Evolutionary conservation across 2,113 vertebrate species (phyloP), one percentile per base, ranked within the genome.

Genomic region (Tychaedon coryphoeus): DNA sequence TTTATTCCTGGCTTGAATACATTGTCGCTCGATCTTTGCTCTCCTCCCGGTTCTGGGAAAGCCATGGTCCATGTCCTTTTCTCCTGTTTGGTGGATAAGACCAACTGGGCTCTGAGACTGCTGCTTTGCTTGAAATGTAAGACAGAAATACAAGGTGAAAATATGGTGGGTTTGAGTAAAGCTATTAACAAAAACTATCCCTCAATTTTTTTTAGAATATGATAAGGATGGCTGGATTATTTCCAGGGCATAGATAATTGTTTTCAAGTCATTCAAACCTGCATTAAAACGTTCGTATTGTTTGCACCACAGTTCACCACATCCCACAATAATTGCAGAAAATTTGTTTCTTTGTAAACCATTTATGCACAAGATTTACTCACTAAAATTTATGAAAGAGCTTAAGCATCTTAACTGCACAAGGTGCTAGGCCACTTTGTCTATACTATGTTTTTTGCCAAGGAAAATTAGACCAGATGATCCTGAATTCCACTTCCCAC

Each of bases 201-300:
- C 19, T 50, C 10, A 26, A 6, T 25, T 25, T 67, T 56, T 56
- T 57, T 78, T 47, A 45, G 13, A 3, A 0, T 58, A 42, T 51
- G 2, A 7, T 45, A 66, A 69, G 8, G 28, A 40, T 57, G 56
- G 4, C 12, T 53, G 38, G 11, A 67, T 87, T 38, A 58, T 78
- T 93, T 92, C 33, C 31, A 57, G 45, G 8, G 3, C 23, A 74
- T 23, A 33, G 31, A 23, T 70, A 48, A 6, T 38, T 50, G 62
- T 65, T 56, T 77, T 71, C 16, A 81, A 60, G 33, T 38, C 5
- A 86, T 62, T 94, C 65, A 92, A 81, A 34, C 9, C 6, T 58
- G 8, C 1, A 1, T 19, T 6, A 45, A 73, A 84, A 45, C 8
- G 4, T 43, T 56, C 1, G 2, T 25, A 18, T 25, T 47, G 10